Base-by-base conservation (phyloP, 2,113 vertebrate genomes). In the Deroptyus accipitrinus region DNA sequence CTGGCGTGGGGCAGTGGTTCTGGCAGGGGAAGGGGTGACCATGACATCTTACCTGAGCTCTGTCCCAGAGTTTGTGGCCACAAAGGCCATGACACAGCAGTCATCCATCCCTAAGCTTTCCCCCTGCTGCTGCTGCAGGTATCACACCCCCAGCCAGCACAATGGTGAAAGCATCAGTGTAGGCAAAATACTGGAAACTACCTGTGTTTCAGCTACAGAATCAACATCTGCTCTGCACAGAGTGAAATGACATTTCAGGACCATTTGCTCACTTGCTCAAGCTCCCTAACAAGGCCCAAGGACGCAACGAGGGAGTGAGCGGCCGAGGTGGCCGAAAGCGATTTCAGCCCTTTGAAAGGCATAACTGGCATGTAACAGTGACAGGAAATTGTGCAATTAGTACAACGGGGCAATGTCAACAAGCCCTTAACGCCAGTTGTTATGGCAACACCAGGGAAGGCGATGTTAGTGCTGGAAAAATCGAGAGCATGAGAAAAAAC, bases 341-440 rank as follows among this genome's bases (percentile, higher is more conserved):
- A 97, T 97, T 97, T 95, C 94, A 94, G 91, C 85, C 90, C 95
- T 96, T 96, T 57, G 30, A 93, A 96, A 95, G 96, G 92, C 97
- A 93, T 95, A 97, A 95, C 96, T 95, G 94, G 91, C 77, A 66
- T 90, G 64, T 96, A 97, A 89, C 96, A 85, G 96, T 86, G 96
- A 87, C 74, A 96, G 97, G 95, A 97, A 97, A 97, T 95, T 92
- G 96, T 97, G 96, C 96, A 97, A 97, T 97, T 97, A 97, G 97
- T 95, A 92, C 94, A 97, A 95, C 91, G 35, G 93, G 97, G 95
- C 97, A 96, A 89, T 97, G 97, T 97, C 97, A 97, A 97, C 96
- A 97, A 96, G 96, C 96, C 94, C 89, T 94, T 96, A 96, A 96
- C 1, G 94, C 92, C 96, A 93, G 97, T 97, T 97, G 97, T 97